These are phyloP conservation scores for Heterotis niloticus DNA, from an alignment of 2,113 vertebrate species.

Conservation along the genomic window DNA sequence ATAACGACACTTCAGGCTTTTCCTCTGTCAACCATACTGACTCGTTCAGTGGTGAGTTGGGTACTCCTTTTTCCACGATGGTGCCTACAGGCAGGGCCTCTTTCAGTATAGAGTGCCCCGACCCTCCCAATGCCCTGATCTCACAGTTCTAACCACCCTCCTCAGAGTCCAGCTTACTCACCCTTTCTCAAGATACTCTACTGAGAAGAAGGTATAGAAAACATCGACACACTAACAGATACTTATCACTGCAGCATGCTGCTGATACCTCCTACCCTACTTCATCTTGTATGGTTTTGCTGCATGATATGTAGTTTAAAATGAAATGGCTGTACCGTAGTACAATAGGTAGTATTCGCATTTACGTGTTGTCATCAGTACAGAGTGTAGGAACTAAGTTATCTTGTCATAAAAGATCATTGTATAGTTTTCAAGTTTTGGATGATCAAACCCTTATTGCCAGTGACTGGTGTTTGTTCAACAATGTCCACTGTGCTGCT, in stretches of 20 bases:
- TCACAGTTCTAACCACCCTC: constrained; percentile 29
- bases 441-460: background rate
- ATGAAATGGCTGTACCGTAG: no score
- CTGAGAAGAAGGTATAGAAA: no score
- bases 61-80: background rate
- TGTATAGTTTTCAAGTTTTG: background rate
- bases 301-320: no score
- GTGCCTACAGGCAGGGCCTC: constrained; percentile 42
- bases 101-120: constrained; percentile 46
- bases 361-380: no score
- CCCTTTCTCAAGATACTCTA: background rate
- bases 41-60: constrained; percentile 87
- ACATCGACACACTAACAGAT: no score
- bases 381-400: no score
- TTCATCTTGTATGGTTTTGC: no score
- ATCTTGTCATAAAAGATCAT: background rate
- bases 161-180: background rate
- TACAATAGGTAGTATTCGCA: no score
- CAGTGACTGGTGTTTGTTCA: background rate
- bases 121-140: constrained; percentile 55
- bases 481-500: background rate
- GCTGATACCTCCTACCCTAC: no score
- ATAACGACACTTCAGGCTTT: constrained; percentile 74
- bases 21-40: constrained; percentile 82
- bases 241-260: no score